Base-by-base conservation (phyloP, 2,113 vertebrate genomes). In the Pseudorectes ferrugineus region DNA sequence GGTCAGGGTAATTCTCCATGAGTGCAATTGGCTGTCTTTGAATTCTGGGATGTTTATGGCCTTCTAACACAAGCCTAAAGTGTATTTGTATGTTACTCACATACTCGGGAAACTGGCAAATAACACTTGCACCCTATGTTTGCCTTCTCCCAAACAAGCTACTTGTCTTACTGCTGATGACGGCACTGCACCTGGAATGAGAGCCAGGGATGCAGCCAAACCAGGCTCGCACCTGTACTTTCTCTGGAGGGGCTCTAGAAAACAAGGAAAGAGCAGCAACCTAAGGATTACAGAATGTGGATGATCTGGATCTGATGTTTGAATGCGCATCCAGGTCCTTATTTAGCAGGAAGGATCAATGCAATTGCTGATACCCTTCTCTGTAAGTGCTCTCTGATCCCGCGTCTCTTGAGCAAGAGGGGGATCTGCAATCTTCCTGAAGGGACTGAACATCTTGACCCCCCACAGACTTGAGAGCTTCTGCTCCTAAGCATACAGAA, bases 201-300 rank as follows among this genome's bases (percentile, higher is more conserved):
- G 20, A 85, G 55, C 57, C 57, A 91, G 57, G 18, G 80, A 9
- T 48, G 13, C 9, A 9, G 43, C 35, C 35, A 33, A 49, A 59
- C 9, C 0, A 1, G 24, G 40, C 22, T 83, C n/a, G 20, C 16
- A 48, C 12, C 25, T 45, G 15, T 6, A 4, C 1, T 3, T 33
- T 51, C 33, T 78, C 38, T 51, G 10, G 46, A 66, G 38, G 5
- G 20, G 14, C 51, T 82, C 43, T 54, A 42, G 65, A 35, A 74
- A 58, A 66, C 43, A 67, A 49, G 28, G 26, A 12, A 35, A 31
- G n/a, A 55, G 29, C 48, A 89, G 43, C 0, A 1, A 38, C 9
- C 26, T 74, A 35, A 51, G 62, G 14, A 55, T 65, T 67, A 67
- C 88, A 25, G 31, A 90, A 4, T 26, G 25, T 51, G 48, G 14